A percentile compares a stretch with the other conserved stretches of the same genome.
Evolutionary conservation across 2,113 vertebrate genomes (phyloP).

Genomic region (Hypanus sabinus): DNA sequence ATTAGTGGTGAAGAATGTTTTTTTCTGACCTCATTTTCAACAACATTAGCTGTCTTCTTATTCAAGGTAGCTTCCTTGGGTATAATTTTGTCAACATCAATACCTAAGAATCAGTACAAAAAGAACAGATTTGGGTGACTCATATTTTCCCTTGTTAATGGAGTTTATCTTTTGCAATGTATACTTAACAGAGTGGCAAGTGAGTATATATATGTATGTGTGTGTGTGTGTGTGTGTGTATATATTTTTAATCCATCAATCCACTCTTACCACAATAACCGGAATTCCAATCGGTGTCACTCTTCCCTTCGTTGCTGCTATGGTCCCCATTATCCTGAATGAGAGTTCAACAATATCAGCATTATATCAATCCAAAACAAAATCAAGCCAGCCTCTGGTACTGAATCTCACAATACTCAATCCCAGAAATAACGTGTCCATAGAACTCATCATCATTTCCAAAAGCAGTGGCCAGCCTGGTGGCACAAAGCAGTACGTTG

Average conservation of each 20-base stretch:
- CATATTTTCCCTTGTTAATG: not conserved
- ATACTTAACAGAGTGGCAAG: too few relatives aligned
- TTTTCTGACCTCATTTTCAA: constrained; percentile 21
- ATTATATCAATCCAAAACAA: too few relatives aligned
- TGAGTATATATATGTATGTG: too few relatives aligned
- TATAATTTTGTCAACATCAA: not conserved
- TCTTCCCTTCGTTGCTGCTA: not conserved
- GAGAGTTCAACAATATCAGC: not conserved
- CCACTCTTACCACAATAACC: constrained; percentile 9
- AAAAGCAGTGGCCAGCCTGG: not conserved
- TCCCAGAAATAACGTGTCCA: not conserved
- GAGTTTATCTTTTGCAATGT: not conserved
- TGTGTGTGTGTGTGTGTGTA: too few relatives aligned
- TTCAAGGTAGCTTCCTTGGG: not conserved
- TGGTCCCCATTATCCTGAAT: not conserved
- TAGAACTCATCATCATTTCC: not conserved
- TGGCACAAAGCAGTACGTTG: not conserved
- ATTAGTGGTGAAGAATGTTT: not conserved
- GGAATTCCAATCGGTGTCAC: not conserved
- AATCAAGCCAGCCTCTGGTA: not conserved
- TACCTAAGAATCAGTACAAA: constrained; percentile 23
- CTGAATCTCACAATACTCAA: not conserved
- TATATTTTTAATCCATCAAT: not conserved
- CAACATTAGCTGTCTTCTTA: not conserved
- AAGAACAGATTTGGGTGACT: not conserved